Evolutionary conservation across 2,888 invertebrate species (phyloP).

Genomic region (Sympetrum striolatum): DNA sequence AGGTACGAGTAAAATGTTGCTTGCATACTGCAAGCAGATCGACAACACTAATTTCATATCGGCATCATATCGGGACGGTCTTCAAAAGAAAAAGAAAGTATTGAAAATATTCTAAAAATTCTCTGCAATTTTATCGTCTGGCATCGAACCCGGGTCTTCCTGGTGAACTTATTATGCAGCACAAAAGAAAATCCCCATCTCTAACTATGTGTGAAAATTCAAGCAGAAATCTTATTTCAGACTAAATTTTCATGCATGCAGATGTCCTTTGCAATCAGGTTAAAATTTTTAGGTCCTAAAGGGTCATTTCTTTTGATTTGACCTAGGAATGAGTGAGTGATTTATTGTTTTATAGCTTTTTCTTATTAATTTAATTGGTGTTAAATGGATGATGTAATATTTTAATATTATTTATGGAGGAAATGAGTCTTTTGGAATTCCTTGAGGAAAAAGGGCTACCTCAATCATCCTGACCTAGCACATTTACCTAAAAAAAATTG

Average conservation of each 20-base stretch:
- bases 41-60: too few relatives aligned
- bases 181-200: too few relatives aligned
- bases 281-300: not conserved
- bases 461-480: not conserved
- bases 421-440: not conserved
- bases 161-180: too few relatives aligned
- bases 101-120: too few relatives aligned
- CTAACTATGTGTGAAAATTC: too few relatives aligned
- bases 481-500: not conserved
- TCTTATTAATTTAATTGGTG: not conserved
- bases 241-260: not conserved
- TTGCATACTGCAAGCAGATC: too few relatives aligned
- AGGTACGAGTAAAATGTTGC: too few relatives aligned
- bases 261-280: not conserved
- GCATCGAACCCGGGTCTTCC: too few relatives aligned
- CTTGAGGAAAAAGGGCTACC: slow-evolving; percentile 24
- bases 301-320: not conserved
- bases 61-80: too few relatives aligned
- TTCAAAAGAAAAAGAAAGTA: too few relatives aligned
- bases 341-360: not conserved
- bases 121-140: too few relatives aligned
- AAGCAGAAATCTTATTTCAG: not conserved
- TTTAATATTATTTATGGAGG: not conserved
- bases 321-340: not conserved
- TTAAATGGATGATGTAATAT: not conserved